Percentiles rank a stretch among this genome's conserved stretches.
Evolutionary conservation across 2,113 vertebrate genomes (phyloP).

Genomic region (Azemiops feae): DNA sequence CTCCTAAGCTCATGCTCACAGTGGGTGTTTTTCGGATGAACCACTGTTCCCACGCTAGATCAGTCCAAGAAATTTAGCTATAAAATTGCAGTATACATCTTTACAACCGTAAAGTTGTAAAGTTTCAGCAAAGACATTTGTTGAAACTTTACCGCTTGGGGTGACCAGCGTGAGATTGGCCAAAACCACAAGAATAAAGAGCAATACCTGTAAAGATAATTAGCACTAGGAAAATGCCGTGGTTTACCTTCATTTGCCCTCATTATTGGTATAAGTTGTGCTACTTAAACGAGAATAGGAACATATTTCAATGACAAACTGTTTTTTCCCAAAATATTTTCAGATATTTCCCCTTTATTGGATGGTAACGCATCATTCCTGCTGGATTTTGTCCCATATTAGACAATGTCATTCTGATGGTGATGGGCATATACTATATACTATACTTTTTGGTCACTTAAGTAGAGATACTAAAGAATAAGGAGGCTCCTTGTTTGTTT

Average conservation of each 20-base stretch:
- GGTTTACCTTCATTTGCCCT: constrained; percentile 32
- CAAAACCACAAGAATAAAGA: background rate
- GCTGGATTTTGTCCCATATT: constrained; percentile 46
- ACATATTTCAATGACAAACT: constrained; percentile 51
- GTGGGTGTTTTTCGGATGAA: background rate
- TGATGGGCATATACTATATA: constrained; percentile 18
- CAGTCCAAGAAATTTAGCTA: background rate
- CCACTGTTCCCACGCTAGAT: background rate
- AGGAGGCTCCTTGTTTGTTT: background rate
- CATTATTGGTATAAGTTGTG: constrained; percentile 9
- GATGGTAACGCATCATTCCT: constrained; percentile 54
- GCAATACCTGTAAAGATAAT: background rate
- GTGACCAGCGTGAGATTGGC: background rate
- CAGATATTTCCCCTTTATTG: constrained; percentile 55
- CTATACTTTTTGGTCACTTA: constrained; percentile 18
- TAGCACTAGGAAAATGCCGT: background rate
- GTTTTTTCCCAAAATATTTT: constrained; percentile 60
- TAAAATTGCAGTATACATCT: background rate
- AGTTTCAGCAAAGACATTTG: background rate
- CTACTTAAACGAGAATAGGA: constrained; percentile 30
- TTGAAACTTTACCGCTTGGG: background rate
- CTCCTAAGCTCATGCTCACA: background rate
- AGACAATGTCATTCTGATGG: constrained; percentile 56
- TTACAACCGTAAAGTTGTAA: background rate
- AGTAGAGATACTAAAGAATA: background rate